Conservation (phyloP, 2,888 invertebrate species). For the Patella depressa region DNA sequence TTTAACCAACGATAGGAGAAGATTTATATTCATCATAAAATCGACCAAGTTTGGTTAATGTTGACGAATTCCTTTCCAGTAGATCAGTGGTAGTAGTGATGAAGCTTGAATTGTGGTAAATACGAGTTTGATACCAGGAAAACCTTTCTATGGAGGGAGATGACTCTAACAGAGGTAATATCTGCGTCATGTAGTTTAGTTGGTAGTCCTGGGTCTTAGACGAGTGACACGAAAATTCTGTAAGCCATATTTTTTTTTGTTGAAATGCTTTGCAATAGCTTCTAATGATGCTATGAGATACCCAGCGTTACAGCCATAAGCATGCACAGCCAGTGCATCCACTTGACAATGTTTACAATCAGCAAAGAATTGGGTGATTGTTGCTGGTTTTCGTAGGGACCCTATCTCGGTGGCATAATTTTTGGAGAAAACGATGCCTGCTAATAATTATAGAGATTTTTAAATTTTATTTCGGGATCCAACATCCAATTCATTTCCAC, state of each 20-base stretch:
- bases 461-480: too few relatives aligned
- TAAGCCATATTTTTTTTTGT: slow-evolving; percentile 43
- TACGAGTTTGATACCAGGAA: slow-evolving; percentile 38
- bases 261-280: slow-evolving; percentile 35
- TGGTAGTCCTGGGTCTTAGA: slow-evolving; percentile 30
- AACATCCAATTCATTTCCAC: too few relatives aligned
- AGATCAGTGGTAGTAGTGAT: slow-evolving; percentile 27
- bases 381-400: too few relatives aligned
- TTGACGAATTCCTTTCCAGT: slow-evolving; percentile 22
- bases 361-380: slow-evolving; percentile 45
- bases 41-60: slow-evolving; percentile 32
- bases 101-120: slow-evolving; percentile 19
- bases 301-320: slow-evolving; percentile 40
- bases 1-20: too few relatives aligned
- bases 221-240: slow-evolving; percentile 44
- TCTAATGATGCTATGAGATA: slow-evolving; percentile 25
- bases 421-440: too few relatives aligned
- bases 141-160: slow-evolving; percentile 37
- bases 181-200: slow-evolving; percentile 35
- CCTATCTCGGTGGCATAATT: too few relatives aligned
- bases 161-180: slow-evolving; percentile 40
- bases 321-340: slow-evolving; percentile 49
- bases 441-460: too few relatives aligned
- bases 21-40: slow-evolving; percentile 32
- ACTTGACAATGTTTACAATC: slow-evolving; percentile 43